phyloP scores from a whole-genome alignment of 1,140 invertebrate genomes.

The Procambarus clarkii region DNA sequence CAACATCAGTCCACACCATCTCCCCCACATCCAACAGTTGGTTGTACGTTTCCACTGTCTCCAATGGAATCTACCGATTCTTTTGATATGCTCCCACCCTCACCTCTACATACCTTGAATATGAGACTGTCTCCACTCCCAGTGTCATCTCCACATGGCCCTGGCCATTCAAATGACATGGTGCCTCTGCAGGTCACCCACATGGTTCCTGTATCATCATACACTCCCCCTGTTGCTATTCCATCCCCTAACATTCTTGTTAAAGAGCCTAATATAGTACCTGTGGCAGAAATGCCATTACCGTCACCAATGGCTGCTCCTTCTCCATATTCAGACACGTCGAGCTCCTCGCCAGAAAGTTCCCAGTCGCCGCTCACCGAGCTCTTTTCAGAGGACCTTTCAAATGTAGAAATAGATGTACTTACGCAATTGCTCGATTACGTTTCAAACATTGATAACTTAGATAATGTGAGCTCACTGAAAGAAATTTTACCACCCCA shows the following conservation, averaged over 20 bases:
- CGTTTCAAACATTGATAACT: conserved; percentile 55
- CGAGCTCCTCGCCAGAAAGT: conserved; percentile 54
- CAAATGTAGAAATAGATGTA: conserved; percentile 60
- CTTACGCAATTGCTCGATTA: conserved; percentile 58
- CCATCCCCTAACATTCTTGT: conserved; percentile 40
- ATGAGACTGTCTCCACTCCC: conserved; percentile 15
- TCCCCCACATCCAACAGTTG: background rate
- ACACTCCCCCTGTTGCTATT: conserved; percentile 37
- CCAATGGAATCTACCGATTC: conserved; percentile 60
- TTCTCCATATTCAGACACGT: conserved; percentile 57
- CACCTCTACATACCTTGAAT: conserved; percentile 17
- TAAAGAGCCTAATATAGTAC: conserved; percentile 14
- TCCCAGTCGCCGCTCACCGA: conserved; percentile 55
- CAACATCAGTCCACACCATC: conserved; percentile 3
- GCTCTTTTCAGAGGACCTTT: conserved; percentile 53
- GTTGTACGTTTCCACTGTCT: conserved; percentile 23
- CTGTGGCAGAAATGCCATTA: conserved; percentile 42
- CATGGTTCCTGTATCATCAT: conserved; percentile 56
- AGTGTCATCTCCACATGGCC: background rate
- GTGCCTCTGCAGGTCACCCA: background rate
- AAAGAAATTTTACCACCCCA: conserved; percentile 58
- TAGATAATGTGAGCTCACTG: conserved; percentile 56
- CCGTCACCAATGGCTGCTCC: conserved; percentile 57
- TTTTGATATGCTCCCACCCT: conserved; percentile 35
- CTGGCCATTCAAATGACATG: conserved; percentile 1